Evolutionary conservation across 2,797 vertebrate species (phyloP).

Genomic region (Bradypodion pumilum): DNA sequence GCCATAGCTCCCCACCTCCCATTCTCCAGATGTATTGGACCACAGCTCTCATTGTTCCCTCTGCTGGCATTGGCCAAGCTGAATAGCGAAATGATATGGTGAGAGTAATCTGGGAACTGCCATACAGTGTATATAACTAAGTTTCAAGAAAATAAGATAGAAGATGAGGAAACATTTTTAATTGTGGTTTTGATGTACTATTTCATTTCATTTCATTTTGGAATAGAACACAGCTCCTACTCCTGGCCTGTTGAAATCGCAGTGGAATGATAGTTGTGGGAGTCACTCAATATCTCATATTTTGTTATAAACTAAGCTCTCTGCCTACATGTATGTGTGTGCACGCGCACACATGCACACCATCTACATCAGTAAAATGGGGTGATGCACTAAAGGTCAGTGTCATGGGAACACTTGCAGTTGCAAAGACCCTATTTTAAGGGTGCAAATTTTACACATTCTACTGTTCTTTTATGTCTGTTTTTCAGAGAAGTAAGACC

Average conservation of each 20-base stretch:
- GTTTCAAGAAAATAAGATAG: slow-evolving; percentile 38
- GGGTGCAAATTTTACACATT: background rate
- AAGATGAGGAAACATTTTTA: background rate
- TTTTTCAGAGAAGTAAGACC: background rate
- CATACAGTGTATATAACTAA: slow-evolving; percentile 27
- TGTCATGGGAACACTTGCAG: background rate
- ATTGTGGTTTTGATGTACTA: background rate
- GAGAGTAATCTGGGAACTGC: no score
- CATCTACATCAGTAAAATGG: background rate
- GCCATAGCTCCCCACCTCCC: background rate
- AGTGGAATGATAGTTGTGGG: background rate
- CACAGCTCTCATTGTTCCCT: background rate
- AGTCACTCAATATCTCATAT: background rate
- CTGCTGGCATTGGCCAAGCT: background rate
- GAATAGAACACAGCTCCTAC: background rate
- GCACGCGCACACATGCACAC: background rate
- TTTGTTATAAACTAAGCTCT: background rate
- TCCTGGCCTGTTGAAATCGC: background rate
- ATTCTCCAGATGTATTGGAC: background rate
- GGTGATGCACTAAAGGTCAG: background rate
- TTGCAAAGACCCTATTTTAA: no score
- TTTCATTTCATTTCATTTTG: no score
- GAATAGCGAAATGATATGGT: background rate
- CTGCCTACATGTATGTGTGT: no score
- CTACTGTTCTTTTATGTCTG: background rate